phyloP scores from a whole-genome alignment of 2,888 invertebrate species.

The Yponomeuta malinellus region DNA sequence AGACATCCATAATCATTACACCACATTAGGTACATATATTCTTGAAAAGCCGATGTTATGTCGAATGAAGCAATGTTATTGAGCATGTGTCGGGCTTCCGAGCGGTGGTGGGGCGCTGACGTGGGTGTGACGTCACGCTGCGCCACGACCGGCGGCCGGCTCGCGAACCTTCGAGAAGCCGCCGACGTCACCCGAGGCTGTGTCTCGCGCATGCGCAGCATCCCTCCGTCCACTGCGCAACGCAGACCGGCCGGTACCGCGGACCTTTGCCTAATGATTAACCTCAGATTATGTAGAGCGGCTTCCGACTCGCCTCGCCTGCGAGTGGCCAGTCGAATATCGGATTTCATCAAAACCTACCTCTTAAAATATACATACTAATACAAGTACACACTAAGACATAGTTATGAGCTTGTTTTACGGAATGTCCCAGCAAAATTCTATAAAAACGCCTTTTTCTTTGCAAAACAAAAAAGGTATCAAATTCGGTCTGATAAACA shows the following conservation, averaged over 20 bases:
- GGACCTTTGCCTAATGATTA: neutral
- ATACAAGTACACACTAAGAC: too few relatives aligned
- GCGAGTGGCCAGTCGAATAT: neutral
- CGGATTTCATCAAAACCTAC: too few relatives aligned
- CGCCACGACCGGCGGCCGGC: conserved; percentile 2
- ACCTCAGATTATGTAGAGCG: neutral
- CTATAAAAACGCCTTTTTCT: too few relatives aligned
- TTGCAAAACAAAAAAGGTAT: too few relatives aligned
- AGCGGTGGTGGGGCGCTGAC: conserved; percentile 1
- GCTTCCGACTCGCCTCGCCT: neutral
- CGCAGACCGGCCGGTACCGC: neutral
- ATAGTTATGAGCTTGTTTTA: too few relatives aligned
- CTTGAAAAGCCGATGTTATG: neutral
- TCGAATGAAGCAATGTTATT: conserved; percentile 5
- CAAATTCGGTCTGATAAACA: too few relatives aligned
- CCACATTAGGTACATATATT: neutral
- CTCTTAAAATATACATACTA: too few relatives aligned
- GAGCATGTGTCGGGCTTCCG: conserved; percentile 1
- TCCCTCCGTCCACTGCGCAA: neutral
- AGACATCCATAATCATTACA: neutral
- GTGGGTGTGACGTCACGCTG: conserved; percentile 5
- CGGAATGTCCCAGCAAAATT: too few relatives aligned
- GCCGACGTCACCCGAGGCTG: neutral
- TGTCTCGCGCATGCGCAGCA: neutral
- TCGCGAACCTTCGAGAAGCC: conserved; percentile 7